Conservation (phyloP, 1,140 invertebrate species). For the Hylyphantes graminicola region DNA sequence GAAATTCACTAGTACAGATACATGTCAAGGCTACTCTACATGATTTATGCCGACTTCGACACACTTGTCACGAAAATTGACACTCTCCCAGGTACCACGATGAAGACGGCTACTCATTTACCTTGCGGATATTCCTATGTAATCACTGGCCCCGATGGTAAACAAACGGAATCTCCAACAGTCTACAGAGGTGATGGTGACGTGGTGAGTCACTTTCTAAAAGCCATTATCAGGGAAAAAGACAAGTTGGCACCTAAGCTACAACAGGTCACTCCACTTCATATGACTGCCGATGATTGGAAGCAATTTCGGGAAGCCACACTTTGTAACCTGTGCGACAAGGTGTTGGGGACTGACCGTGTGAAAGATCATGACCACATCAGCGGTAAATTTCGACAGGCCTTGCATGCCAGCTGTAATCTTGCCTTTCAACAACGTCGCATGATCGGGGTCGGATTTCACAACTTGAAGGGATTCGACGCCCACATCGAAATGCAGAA, state of each 20-base stretch:
- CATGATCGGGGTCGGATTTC: constrained; percentile 23
- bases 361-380: constrained; percentile 23
- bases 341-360: not conserved
- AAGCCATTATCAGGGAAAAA: not conserved
- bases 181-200: not conserved
- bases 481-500: constrained; percentile 3
- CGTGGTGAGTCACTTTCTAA: not conserved
- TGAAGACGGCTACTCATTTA: not conserved
- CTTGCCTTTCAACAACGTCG: not conserved
- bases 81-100: not conserved
- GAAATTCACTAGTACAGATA: not conserved
- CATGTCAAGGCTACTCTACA: not conserved
- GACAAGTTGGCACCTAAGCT: too few species aligned
- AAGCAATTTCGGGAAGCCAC: not conserved
- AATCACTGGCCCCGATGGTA: not conserved
- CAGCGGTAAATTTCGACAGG: not conserved
- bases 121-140: constrained; percentile 4
- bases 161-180: not conserved
- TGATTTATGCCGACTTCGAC: constrained; percentile 25
- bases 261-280: not conserved
- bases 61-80: not conserved
- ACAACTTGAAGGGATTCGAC: constrained; percentile 23
- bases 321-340: not conserved
- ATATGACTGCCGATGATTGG: not conserved
- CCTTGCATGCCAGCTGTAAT: constrained; percentile 3